Evolutionary conservation across 2,888 invertebrate species (phyloP).

Genomic region (Meandrusa payeni): DNA sequence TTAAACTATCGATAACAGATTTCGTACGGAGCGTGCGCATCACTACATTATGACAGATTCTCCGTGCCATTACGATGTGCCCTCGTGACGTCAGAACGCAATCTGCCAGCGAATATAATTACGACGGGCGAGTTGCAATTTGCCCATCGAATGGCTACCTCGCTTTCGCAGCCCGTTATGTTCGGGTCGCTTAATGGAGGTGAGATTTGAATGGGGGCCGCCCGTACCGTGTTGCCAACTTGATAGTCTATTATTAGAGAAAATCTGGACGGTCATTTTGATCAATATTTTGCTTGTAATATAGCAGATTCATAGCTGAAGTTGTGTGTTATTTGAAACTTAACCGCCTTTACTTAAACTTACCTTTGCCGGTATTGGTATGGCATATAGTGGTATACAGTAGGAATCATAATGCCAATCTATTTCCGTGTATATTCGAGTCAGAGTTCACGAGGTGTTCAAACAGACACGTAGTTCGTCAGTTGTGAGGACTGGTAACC

Average conservation of each 20-base stretch:
- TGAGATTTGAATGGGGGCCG: constrained; percentile 2
- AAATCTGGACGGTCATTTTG: too few species aligned
- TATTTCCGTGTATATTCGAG: neutral
- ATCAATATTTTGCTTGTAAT: too few species aligned
- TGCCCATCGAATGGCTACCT: constrained; percentile 31
- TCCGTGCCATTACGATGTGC: constrained; percentile 5
- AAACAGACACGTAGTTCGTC: constrained; percentile 10
- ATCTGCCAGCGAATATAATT: constrained; percentile 38
- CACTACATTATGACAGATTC: constrained; percentile 11
- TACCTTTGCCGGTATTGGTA: too few species aligned
- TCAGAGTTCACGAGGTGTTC: neutral
- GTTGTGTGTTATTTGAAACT: too few species aligned
- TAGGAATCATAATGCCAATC: too few species aligned
- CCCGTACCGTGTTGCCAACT: neutral
- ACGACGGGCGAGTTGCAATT: constrained; percentile 37
- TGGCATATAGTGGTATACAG: too few species aligned
- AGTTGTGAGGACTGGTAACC: neutral
- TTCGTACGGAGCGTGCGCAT: too few species aligned
- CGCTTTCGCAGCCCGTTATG: constrained; percentile 12
- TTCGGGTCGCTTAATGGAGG: constrained; percentile 10
- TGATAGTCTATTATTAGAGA: constrained; percentile 7
- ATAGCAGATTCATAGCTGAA: too few species aligned
- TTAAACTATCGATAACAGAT: too few species aligned
- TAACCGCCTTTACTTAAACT: too few species aligned
- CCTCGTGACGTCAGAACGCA: constrained; percentile 24